These are phyloP conservation scores for Sceloporus tristichus DNA, from an alignment of 2,113 vertebrate genomes.

Conservation along the genomic window DNA sequence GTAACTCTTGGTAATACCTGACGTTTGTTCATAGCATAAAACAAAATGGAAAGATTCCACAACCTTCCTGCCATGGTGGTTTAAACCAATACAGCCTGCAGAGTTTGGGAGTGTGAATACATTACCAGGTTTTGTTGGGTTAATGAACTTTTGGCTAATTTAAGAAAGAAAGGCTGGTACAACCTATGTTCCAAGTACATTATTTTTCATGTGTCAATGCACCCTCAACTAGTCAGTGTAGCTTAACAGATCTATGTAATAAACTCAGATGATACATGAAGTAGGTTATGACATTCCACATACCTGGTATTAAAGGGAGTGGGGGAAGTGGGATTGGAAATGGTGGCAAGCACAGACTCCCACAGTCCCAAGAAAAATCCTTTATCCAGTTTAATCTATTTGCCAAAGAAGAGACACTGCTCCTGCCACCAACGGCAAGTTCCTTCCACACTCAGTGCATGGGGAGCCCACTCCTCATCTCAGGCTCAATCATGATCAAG, in stretches of 20 bases:
- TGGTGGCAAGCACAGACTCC: not conserved
- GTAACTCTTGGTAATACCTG: conserved; percentile 19
- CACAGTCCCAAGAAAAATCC: not conserved
- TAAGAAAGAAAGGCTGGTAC: conserved; percentile 5
- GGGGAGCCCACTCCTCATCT: not conserved
- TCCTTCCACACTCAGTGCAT: not conserved
- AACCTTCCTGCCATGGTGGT: not conserved
- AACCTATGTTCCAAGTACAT: not conserved
- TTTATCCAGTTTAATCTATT: not conserved
- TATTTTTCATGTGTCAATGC: not conserved
- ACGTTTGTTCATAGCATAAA: not conserved
- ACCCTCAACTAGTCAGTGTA: conserved; percentile 29
- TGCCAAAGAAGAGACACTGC: not conserved
- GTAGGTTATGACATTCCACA: not conserved
- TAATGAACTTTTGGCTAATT: not conserved
- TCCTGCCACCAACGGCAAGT: not conserved
- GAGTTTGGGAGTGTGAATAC: not conserved
- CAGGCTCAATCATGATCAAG: not conserved
- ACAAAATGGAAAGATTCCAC: not conserved
- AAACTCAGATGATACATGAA: not conserved
- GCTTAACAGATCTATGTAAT: not conserved
- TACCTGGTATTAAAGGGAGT: not conserved
- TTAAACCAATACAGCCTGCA: conserved; percentile 24
- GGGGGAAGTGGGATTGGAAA: not conserved
- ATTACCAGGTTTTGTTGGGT: conserved; percentile 1